phyloP scores from a whole-genome alignment of 2,797 vertebrate genomes.

The Antennarius maculatus region DNA sequence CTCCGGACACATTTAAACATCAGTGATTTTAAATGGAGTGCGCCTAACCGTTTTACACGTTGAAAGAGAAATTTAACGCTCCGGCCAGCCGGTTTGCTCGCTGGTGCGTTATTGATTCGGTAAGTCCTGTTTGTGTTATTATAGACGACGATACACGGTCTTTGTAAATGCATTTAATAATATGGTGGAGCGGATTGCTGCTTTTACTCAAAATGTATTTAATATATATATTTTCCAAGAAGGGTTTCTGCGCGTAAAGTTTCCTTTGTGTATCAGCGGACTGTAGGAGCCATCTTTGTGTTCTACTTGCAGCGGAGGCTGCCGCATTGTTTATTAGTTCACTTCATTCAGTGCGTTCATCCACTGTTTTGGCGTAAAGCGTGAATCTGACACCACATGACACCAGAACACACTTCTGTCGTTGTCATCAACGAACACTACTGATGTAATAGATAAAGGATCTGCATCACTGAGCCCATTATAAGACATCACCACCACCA shows the following conservation, averaged over 20 bases:
- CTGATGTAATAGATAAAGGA: not conserved
- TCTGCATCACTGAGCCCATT: not conserved
- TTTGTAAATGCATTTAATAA: not conserved
- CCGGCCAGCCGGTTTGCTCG: slow-evolving; percentile 28
- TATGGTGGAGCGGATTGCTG: not conserved
- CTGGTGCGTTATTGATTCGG: slow-evolving; percentile 69
- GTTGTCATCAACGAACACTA: not conserved
- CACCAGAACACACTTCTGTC: not conserved
- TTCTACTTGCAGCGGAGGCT: slow-evolving; percentile 43
- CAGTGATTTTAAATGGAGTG: not conserved
- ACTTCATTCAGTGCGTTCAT: slow-evolving; percentile 6
- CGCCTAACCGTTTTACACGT: not conserved
- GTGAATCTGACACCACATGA: not conserved
- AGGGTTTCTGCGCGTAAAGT: slow-evolving; percentile 42
- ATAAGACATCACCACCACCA: not conserved
- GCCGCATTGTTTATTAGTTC: slow-evolving; percentile 26
- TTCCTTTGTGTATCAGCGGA: slow-evolving; percentile 47
- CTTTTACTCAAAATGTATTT: too few species aligned
- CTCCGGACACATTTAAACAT: not conserved
- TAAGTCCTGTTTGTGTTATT: slow-evolving; percentile 65
- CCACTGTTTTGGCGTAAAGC: not conserved
- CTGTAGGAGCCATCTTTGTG: slow-evolving; percentile 74
- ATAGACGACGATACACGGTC: slow-evolving; percentile 2
- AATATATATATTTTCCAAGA: not conserved
- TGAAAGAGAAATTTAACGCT: slow-evolving; percentile 38